phyloP scores from a whole-genome alignment of 2,888 invertebrate species.

The Zhuqinia jingwanae region DNA sequence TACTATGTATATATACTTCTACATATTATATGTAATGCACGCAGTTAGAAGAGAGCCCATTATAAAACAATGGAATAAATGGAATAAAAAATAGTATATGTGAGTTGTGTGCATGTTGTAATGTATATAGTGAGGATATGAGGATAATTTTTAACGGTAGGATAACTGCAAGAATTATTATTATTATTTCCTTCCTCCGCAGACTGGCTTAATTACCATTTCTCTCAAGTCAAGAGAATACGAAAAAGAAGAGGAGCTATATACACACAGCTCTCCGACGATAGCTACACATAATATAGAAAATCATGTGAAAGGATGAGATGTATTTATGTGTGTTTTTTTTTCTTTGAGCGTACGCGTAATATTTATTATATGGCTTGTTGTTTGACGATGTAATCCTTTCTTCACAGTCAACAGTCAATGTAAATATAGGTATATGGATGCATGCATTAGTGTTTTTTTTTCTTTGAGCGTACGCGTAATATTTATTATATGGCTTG shows the following conservation, averaged over 20 bases:
- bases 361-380: slow-evolving; percentile 18
- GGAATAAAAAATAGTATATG: not conserved
- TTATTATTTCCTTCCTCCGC: slow-evolving; percentile 62
- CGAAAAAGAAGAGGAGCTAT: not conserved
- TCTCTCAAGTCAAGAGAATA: slow-evolving; percentile 10
- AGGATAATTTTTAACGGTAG: slow-evolving; percentile 66
- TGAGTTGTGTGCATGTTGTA: not conserved
- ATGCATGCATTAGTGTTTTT: not conserved
- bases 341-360: too few species aligned
- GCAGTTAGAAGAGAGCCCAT: too few species aligned
- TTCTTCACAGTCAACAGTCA: slow-evolving; percentile 1
- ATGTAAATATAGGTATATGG: too few species aligned
- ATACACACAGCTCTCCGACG: too few species aligned
- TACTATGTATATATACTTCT: too few species aligned
- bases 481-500: slow-evolving; percentile 18
- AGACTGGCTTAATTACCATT: slow-evolving; percentile 58
- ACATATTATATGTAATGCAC: too few species aligned
- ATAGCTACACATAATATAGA: too few species aligned
- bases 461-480: too few species aligned
- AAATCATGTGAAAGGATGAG: not conserved
- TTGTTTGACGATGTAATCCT: slow-evolving; percentile 57
- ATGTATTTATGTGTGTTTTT: not conserved
- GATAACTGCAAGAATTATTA: slow-evolving; percentile 64
- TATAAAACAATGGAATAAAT: too few species aligned
- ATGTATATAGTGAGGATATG: slow-evolving; percentile 36